These are phyloP conservation scores for Coilia nasus DNA, from an alignment of 2,797 vertebrate species.

Conservation along the genomic window DNA sequence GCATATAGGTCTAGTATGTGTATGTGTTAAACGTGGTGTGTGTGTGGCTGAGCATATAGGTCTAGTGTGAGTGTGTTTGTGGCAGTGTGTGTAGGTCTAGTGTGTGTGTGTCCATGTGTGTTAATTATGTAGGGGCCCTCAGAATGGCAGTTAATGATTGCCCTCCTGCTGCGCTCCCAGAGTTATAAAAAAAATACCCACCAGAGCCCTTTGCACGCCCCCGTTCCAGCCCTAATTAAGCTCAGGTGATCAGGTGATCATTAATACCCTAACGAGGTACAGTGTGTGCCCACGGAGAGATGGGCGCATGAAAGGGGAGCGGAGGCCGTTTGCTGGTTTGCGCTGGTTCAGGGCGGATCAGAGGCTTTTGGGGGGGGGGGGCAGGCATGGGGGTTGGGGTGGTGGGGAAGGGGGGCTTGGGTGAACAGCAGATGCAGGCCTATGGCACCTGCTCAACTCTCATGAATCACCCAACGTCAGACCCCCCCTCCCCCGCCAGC, in stretches of 20 bases:
- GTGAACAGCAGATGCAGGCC: not conserved
- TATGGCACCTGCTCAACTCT: not conserved
- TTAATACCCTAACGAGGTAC: conserved; percentile 14
- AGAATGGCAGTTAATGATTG: conserved; percentile 2
- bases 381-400: not conserved
- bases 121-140: conserved; percentile 5
- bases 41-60: too few species aligned
- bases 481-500: not conserved
- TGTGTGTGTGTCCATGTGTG: not conserved
- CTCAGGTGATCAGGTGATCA: conserved; percentile 12
- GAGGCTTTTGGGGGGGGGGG: not conserved
- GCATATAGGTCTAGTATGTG: too few species aligned
- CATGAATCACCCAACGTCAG: conserved; percentile 12
- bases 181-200: not conserved
- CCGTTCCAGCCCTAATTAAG: not conserved
- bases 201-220: not conserved
- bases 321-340: not conserved
- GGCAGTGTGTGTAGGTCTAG: too few species aligned
- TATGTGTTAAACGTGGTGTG: too few species aligned
- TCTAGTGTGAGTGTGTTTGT: too few species aligned
- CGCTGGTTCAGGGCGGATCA: not conserved
- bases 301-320: not conserved
- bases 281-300: not conserved
- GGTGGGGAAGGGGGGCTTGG: not conserved
- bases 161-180: not conserved